Conservation (phyloP, 2,888 invertebrate genomes). For the Cerastis leucographa region DNA sequence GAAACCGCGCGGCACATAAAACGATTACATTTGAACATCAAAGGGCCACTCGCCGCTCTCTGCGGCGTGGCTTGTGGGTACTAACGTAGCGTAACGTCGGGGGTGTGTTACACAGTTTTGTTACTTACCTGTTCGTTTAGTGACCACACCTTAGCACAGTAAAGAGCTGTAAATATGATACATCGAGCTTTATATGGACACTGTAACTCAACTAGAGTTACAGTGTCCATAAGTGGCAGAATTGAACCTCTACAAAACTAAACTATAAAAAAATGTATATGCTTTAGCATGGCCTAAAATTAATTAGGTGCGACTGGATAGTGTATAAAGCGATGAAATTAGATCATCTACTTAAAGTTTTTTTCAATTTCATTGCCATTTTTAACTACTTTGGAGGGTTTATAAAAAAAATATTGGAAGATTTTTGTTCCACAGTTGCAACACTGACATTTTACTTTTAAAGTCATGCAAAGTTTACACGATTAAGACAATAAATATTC, state of each 20-base stretch:
- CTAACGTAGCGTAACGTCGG: slow-evolving; percentile 13
- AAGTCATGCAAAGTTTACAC: slow-evolving; percentile 22
- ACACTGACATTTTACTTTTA: slow-evolving; percentile 16
- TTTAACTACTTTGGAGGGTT: too few species aligned
- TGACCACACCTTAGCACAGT: slow-evolving; percentile 10
- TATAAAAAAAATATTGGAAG: too few species aligned
- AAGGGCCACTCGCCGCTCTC: slow-evolving; percentile 44
- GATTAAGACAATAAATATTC: slow-evolving; percentile 42
- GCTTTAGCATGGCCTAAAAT: background rate
- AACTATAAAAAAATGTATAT: background rate
- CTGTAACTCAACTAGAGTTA: background rate
- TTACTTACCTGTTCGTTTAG: background rate
- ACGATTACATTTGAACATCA: slow-evolving; percentile 60
- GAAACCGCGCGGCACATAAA: slow-evolving; percentile 55
- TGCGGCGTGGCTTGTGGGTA: slow-evolving; percentile 23
- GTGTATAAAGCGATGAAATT: background rate
- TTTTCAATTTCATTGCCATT: background rate
- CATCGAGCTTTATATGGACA: background rate
- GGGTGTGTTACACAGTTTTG: slow-evolving; percentile 5
- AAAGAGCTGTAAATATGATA: slow-evolving; percentile 12
- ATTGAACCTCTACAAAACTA: background rate
- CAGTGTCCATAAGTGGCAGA: background rate
- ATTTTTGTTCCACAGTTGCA: slow-evolving; percentile 1
- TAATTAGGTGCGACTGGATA: background rate
- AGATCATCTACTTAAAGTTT: background rate